Evolutionary conservation across 2,888 invertebrate species (phyloP).

Genomic region (Philereme vetulata): DNA sequence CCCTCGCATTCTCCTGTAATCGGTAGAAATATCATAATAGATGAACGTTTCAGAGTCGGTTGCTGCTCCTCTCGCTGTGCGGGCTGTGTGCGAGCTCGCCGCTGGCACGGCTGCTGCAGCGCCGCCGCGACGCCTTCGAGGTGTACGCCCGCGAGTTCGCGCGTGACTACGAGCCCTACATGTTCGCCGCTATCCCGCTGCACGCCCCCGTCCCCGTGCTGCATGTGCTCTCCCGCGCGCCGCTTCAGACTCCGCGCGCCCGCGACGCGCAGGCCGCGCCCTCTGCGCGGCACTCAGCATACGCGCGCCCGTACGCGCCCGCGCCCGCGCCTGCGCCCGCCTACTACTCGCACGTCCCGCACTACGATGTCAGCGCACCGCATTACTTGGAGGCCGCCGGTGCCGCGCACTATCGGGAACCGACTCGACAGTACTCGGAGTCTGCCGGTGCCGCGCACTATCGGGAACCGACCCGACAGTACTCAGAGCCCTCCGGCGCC

Average conservation of each 20-base stretch:
- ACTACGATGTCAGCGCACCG: constrained; percentile 8
- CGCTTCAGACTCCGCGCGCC: constrained; percentile 38
- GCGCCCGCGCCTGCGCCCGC: constrained; percentile 32
- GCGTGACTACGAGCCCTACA: constrained; percentile 59
- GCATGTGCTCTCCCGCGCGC: constrained; percentile 55
- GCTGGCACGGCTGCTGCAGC: constrained; percentile 43
- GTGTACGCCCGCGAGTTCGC: constrained; percentile 52
- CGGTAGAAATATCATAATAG: too few relatives aligned
- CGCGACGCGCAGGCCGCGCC: constrained; percentile 26
- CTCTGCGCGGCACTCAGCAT: constrained; percentile 40
- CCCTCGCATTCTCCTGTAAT: too few relatives aligned
- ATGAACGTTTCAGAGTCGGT: constrained; percentile 46
- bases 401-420: constrained; percentile 30
- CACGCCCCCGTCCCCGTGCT: constrained; percentile 65
- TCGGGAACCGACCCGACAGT: constrained; percentile 15
- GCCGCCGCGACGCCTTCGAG: constrained; percentile 49
- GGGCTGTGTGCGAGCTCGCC: constrained; percentile 44
- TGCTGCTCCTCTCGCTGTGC: constrained; percentile 49
- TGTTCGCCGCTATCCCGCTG: constrained; percentile 67
- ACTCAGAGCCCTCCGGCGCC: constrained; percentile 20
- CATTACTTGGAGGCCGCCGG: constrained; percentile 25
- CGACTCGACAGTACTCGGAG: constrained; percentile 22
- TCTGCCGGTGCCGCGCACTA: constrained; percentile 32
- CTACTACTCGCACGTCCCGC: constrained; percentile 7
- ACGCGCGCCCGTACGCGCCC: constrained; percentile 41